These are phyloP conservation scores for Pelusios castaneus DNA, from an alignment of 2,113 vertebrate species.

Conservation along the genomic window DNA sequence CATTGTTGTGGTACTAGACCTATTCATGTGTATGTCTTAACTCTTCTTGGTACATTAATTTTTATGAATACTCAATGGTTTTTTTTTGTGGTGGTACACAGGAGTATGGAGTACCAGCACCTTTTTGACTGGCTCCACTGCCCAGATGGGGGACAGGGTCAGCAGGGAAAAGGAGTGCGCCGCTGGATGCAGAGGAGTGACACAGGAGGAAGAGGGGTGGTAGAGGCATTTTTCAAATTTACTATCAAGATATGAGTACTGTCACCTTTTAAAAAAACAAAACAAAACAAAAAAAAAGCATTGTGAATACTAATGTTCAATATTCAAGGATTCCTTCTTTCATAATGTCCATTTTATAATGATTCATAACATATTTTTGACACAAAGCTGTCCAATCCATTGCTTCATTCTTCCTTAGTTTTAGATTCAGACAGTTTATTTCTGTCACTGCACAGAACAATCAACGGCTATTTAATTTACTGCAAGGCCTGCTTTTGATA, in stretches of 20 bases:
- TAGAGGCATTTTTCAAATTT: too few species aligned
- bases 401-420: not conserved
- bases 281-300: too few species aligned
- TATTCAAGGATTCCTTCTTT: slow-evolving; percentile 4
- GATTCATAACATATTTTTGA: not conserved
- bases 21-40: not conserved
- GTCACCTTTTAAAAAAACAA: too few species aligned
- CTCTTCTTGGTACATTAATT: not conserved
- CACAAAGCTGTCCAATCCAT: not conserved
- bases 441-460: not conserved
- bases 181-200: too few species aligned
- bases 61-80: too few species aligned
- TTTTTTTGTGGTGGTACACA: too few species aligned
- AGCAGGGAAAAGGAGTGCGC: too few species aligned
- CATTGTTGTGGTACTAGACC: not conserved
- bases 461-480: not conserved
- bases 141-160: too few species aligned
- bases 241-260: too few species aligned
- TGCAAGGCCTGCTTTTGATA: not conserved
- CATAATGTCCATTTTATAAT: not conserved
- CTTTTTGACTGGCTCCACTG: too few species aligned
- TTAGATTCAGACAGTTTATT: not conserved
- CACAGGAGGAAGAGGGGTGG: too few species aligned
- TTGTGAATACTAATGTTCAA: not conserved
- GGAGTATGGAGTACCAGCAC: too few species aligned